Evolutionary conservation across 2,797 vertebrate species (phyloP).

Genomic region (Scarus forsteni): DNA sequence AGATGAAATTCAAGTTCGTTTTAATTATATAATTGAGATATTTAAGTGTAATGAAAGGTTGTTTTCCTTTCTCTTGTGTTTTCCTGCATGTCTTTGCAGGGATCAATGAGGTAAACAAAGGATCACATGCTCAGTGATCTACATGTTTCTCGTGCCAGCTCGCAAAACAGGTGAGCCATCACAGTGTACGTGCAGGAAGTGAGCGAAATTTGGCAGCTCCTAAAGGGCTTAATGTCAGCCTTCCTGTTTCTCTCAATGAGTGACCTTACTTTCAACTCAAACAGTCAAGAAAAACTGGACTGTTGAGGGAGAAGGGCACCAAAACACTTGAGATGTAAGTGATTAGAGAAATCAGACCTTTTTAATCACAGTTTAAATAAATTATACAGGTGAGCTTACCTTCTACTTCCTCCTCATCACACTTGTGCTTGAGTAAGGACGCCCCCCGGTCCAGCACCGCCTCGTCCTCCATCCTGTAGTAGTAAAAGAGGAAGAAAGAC

Average conservation of each 20-base stretch:
- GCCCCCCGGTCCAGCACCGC: slow-evolving; percentile 97
- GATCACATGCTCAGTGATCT: slow-evolving; percentile 51
- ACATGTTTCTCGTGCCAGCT: slow-evolving; percentile 55
- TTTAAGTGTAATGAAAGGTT: not conserved
- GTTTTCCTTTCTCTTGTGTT: slow-evolving; percentile 20
- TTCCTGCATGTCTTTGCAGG: slow-evolving; percentile 27
- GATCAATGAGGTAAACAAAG: slow-evolving; percentile 72
- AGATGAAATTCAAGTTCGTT: not conserved
- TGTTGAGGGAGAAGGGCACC: too few relatives aligned
- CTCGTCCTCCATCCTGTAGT: slow-evolving; percentile 99
- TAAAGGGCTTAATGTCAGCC: slow-evolving; percentile 3
- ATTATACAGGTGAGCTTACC: slow-evolving; percentile 82
- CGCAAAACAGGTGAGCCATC: slow-evolving; percentile 36
- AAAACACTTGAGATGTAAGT: not conserved
- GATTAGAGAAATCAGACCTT: not conserved
- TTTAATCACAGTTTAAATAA: not conserved
- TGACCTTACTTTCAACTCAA: not conserved
- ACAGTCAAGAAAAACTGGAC: not conserved
- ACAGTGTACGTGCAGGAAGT: slow-evolving; percentile 20
- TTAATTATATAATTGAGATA: not conserved
- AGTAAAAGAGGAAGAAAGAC: slow-evolving; percentile 99
- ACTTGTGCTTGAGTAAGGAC: slow-evolving; percentile 94
- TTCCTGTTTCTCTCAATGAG: slow-evolving; percentile 27
- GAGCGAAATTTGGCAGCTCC: slow-evolving; percentile 7
- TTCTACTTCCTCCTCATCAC: slow-evolving; percentile 96